These are phyloP conservation scores for Chiloscyllium punctatum DNA, from an alignment of 2,797 vertebrate genomes.

Conservation along the genomic window DNA sequence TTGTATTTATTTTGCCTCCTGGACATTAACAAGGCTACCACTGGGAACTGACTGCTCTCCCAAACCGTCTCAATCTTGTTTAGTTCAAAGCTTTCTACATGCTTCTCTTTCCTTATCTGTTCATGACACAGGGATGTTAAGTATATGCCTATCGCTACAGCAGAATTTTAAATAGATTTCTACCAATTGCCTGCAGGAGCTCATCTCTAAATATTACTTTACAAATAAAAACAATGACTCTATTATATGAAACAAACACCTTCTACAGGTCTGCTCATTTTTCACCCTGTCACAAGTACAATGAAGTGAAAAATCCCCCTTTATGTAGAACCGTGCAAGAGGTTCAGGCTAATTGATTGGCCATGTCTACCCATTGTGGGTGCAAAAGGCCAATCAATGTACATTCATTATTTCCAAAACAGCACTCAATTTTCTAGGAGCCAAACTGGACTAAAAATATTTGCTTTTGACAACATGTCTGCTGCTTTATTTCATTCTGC, in stretches of 20 bases:
- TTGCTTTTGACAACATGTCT: not conserved
- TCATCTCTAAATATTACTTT: not conserved
- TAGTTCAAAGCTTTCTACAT: not conserved
- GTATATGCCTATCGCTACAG: not conserved
- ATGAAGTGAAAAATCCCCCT: slow-evolving; percentile 2
- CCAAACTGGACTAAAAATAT: not conserved
- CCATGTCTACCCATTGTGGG: not conserved
- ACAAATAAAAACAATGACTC: not conserved
- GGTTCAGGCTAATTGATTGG: not conserved
- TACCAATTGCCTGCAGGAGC: not conserved
- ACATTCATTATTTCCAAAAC: not conserved
- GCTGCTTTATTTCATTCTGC: not conserved
- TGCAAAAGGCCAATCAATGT: not conserved
- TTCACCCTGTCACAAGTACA: not conserved
- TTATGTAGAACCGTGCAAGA: not conserved
- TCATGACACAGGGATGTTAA: not conserved
- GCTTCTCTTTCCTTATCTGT: slow-evolving; percentile 11
- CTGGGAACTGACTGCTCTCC: slow-evolving; percentile 6
- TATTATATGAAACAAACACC: not conserved
- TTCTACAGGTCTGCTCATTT: not conserved
- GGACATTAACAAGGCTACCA: slow-evolving; percentile 4
- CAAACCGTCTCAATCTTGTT: slow-evolving; percentile 1
- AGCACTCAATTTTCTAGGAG: not conserved
- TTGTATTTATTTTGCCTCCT: slow-evolving; percentile 10
- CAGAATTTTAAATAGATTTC: not conserved